These are phyloP conservation scores for Saguinus midas DNA, from an alignment of 2,113 vertebrate species.

Conservation along the genomic window DNA sequence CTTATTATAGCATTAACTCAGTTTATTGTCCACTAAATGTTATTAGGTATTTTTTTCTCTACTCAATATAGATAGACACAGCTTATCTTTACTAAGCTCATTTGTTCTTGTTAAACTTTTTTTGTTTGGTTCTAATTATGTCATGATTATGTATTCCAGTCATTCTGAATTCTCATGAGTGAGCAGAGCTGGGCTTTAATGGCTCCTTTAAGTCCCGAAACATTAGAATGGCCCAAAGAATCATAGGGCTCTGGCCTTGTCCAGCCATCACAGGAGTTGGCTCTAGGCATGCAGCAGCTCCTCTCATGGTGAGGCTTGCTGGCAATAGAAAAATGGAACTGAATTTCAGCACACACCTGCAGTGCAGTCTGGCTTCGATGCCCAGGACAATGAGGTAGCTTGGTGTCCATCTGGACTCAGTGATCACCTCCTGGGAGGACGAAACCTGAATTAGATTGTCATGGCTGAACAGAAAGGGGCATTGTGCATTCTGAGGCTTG, in stretches of 20 bases:
- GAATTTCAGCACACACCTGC: constrained; percentile 43
- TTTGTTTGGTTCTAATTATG: not conserved
- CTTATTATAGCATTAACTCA: not conserved
- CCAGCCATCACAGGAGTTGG: not conserved
- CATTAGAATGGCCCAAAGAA: not conserved
- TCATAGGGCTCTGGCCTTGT: not conserved
- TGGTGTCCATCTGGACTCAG: constrained; percentile 68
- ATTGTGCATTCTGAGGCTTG: constrained; percentile 29
- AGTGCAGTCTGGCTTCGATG: constrained; percentile 71
- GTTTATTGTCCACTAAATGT: not conserved
- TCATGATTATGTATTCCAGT: not conserved
- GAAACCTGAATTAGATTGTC: constrained; percentile 72
- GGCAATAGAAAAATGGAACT: constrained; percentile 22
- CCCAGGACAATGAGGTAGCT: constrained; percentile 46
- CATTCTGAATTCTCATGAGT: not conserved
- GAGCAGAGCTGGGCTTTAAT: not conserved
- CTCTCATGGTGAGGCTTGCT: constrained; percentile 33
- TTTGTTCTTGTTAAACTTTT: not conserved
- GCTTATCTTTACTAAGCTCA: not conserved
- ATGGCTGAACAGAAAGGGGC: constrained; percentile 50
- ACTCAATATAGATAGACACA: not conserved
- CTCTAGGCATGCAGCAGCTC: not conserved
- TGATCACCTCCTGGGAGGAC: constrained; percentile 59
- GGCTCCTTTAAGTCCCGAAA: not conserved
- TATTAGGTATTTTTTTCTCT: not conserved